Base-by-base conservation (phyloP, 2,888 invertebrate species). In the Drosophila pseudotalamancana region DNA sequence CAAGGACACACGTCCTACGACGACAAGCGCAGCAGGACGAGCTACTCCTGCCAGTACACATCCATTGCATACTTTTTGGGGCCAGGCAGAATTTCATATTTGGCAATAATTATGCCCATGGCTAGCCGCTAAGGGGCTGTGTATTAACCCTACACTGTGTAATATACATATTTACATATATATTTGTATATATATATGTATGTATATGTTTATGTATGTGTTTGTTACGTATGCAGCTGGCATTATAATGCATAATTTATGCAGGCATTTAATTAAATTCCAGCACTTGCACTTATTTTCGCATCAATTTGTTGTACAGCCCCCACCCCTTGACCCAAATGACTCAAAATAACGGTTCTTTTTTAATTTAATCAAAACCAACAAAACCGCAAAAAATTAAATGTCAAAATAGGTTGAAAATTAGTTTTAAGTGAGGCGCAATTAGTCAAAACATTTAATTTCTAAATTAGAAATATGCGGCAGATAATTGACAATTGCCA, bases 181-280 rank as follows among this genome's bases (percentile, higher is more conserved):
- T 21, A 37, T 27, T 14, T 42, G 31, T 19, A 27, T 14, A 6
- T 8, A 32, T 14, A 21, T 42, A n/a, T 8, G 16, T 51, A 45
- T 48, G 29, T 55, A 27, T 23, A 9, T 27, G 21, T 9, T 14
- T 37, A 23, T 29, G n/a, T 23, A 35, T 43, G 34, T 25, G 14
- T 31, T 27, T 31, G 32, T 27, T 25, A 18, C 14, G 34, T 51
- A 27, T 67, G 63, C 60, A 49, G 79, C 62, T 61, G 66, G 64
- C 78, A 81, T 84, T 81, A 72, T 84, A 72, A 60, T 63, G 63
- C 66, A 85, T 85, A 87, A 86, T 87, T 87, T 87, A 87, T 87
- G 80, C 63, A 65, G 55, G 69, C 65, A 78, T 83, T 87, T 88
- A 88, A 87, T 88, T 82, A 88, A 87, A 87, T 87, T 87, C 84